Evolutionary conservation across 2,888 invertebrate genomes (phyloP), one percentile per base, ranked within the genome.

Genomic region (Alloscopus bannaensis): DNA sequence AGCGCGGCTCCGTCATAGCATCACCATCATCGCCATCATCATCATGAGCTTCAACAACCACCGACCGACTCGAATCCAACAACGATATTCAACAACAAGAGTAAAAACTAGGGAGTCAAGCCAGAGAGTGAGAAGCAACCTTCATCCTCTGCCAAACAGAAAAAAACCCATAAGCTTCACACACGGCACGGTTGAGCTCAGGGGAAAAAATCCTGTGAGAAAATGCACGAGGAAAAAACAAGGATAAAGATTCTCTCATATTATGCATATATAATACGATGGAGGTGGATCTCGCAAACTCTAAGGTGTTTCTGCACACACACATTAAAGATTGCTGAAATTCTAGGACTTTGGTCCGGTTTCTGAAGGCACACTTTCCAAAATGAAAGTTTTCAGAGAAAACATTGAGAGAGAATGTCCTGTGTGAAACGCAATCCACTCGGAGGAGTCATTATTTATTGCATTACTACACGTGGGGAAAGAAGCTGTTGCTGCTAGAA

Each of bases 71-170:
- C 20, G 59, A 52, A 70, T 36, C 59, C 28, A 50, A 47, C 68
- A 68, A 36, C 64, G 28, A 69, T 71, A 64, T 45, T 24, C 40
- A 70, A 50, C 70, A 60, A 36, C 59, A 52, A 71, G 50, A 71
- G 60, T 31, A 24, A 20, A 13, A 13, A 28, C 57, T 16, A 24
- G 11, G 11, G 26, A 62, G 42, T 42, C 62, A 62, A 60, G 60
- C 22, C 22, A 36, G 68, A 31, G 42, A 36, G 20, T 3, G 29
- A 50, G 29, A 26, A 65, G 65, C 57, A 73, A 73, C 73, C 73
- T 73, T 73, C 73, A 73, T 73, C 72, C 64, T 72, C 57, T 72
- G 72, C 72, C 72, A 72, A n/a, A 72, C 72, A 64, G 29, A 52
- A 69, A 26, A 47, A 47, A 47, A 47, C 11, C 47, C 47, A 47